Base-by-base conservation (phyloP, 1,140 invertebrate species). In the Cherax quadricarinatus region DNA sequence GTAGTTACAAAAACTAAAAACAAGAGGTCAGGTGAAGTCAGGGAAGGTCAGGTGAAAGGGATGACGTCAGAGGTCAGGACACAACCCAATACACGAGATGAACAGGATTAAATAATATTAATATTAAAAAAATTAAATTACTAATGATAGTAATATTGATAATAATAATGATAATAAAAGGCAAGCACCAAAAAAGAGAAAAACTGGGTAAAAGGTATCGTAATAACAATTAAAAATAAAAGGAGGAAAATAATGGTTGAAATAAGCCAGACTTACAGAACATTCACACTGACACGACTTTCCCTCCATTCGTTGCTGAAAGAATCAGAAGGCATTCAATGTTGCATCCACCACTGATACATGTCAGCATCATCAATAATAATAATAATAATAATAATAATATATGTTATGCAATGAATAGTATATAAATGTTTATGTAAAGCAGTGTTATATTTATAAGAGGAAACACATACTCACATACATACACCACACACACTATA, bases 261-360 rank as follows among this genome's bases (percentile, higher is more conserved):
- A 86, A 86, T 51, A 12, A 73, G 70, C 70, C 41, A 80, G 78
- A 80, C 86, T 80, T 79, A 88, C 86, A 88, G 60, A 88, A 88
- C 86, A 88, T 88, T 86, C 85, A 86, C 85, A 86, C 85, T 75
- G 21, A 75, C 66, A 75, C 66, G 85, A 21, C 49, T 49, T 49
- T 48, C 14, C 85, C 85, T 48, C 85, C 85, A 49, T 49, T 73
- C 85, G 85, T 6, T 24, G 85, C 85, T 86, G 85, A 86, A 86
- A 86, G 66, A 86, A 70, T 86, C 51, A 86, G 66, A 86, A 86
- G 85, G 14, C 75, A 62, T 86, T 86, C 66, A 86, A 86, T 86
- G 41, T 62, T n/a, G 49, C 30, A 41, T 41, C 30, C 30, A 41
- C 30, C 30, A 41, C 30, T 41, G 30, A 41, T 2, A 41, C 30